Conservation (phyloP, 2,797 vertebrate genomes). For the Aselliscus stoliczkanus region DNA sequence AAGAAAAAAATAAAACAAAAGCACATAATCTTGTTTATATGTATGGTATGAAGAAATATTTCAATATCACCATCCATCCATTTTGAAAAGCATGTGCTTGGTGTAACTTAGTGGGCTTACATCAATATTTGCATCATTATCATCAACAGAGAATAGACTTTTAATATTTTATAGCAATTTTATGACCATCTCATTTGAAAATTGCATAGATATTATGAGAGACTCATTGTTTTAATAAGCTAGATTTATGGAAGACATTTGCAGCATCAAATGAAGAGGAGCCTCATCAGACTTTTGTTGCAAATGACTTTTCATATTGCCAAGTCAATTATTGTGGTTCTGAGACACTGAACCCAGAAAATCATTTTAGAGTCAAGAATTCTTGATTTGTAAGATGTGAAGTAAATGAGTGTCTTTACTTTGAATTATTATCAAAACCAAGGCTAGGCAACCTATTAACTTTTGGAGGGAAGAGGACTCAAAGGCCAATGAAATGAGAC, state of each 20-base stretch:
- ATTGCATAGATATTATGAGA: conserved; percentile 45
- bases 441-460: conserved; percentile 29
- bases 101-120: conserved; percentile 2
- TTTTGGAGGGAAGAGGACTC: background rate
- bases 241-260: conserved; percentile 67
- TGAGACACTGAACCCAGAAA: conserved; percentile 69
- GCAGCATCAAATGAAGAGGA: conserved; percentile 62
- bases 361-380: conserved; percentile 66
- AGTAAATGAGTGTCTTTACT: conserved; percentile 56
- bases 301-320: conserved; percentile 76
- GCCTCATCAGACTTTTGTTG: conserved; percentile 67
- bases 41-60: conserved; percentile 41
- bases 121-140: conserved; percentile 55
- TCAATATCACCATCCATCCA: background rate
- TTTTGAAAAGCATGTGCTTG: conserved; percentile 36
- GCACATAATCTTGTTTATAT: conserved; percentile 34
- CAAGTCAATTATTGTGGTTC: conserved; percentile 75
- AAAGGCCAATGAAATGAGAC: conserved; percentile 31
- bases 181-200: conserved; percentile 65
- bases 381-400: conserved; percentile 64
- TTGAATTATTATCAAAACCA: conserved; percentile 59
- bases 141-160: conserved; percentile 50
- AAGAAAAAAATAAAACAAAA: conserved; percentile 41
- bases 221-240: conserved; percentile 63
- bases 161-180: conserved; percentile 65